A percentile compares a stretch with the other conserved stretches of the same genome.
These are phyloP conservation scores for Tetramorium bicarinatum DNA, from an alignment of 2,888 invertebrate species.

Conservation along the genomic window DNA sequence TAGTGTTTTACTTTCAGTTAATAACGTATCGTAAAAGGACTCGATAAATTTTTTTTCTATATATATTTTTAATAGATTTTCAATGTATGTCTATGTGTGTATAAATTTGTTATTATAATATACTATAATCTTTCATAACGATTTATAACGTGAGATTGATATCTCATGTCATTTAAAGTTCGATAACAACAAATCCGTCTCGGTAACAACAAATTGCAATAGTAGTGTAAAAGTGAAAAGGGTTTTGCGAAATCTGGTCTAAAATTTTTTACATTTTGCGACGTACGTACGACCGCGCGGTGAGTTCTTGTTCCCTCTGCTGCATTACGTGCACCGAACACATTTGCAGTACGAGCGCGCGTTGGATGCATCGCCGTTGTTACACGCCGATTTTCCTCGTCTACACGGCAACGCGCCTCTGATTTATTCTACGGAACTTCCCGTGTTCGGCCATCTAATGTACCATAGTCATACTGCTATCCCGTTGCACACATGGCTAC, in stretches of 20 bases:
- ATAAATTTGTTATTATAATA: neutral
- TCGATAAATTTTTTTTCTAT: neutral
- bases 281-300: neutral
- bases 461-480: constrained; percentile 48
- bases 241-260: constrained; percentile 22
- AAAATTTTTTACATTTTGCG: constrained; percentile 43
- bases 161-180: neutral
- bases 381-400: constrained; percentile 60
- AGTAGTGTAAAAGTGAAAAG: neutral
- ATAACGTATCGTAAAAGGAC: neutral
- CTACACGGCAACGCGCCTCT: constrained; percentile 54
- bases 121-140: neutral
- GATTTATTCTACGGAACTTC: constrained; percentile 59
- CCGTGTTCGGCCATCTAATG: constrained; percentile 58
- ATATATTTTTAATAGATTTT: neutral
- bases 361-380: constrained; percentile 52
- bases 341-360: constrained; percentile 50
- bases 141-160: neutral
- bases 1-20: neutral
- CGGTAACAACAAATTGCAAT: neutral
- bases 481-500: constrained; percentile 44
- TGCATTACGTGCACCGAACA: constrained; percentile 45
- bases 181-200: no score
- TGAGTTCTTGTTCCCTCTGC: constrained; percentile 37
- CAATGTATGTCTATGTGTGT: no score